Evolutionary conservation across 2,888 invertebrate species (phyloP).

Genomic region (Lasioglossum figueresi): DNA sequence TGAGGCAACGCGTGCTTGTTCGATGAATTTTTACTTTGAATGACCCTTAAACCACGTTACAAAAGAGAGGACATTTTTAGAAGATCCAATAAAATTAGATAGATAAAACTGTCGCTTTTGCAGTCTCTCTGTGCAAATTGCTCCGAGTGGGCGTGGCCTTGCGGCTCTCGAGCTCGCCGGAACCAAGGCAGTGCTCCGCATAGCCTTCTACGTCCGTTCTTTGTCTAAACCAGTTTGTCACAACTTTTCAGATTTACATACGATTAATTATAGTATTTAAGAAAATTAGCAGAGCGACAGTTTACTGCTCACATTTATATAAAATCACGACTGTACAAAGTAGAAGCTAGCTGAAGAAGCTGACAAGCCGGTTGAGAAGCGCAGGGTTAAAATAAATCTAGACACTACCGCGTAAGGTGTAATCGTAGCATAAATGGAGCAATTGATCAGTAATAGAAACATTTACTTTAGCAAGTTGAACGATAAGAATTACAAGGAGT

Average conservation of each 20-base stretch:
- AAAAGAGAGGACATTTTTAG: too few relatives aligned
- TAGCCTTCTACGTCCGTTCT: neutral
- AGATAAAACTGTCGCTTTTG: neutral
- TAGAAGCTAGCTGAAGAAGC: neutral
- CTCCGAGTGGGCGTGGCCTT: neutral
- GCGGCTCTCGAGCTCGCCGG: neutral
- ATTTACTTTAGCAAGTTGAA: neutral
- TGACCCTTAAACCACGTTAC: too few relatives aligned
- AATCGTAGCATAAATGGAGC: neutral
- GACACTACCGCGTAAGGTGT: neutral
- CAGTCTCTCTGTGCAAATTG: neutral
- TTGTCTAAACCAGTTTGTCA: neutral
- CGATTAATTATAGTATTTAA: neutral
- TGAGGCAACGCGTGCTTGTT: neutral
- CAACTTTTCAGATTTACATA: too few relatives aligned
- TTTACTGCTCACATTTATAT: neutral
- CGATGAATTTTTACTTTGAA: neutral
- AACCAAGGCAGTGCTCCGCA: too few relatives aligned
- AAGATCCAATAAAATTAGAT: neutral
- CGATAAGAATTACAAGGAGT: neutral
- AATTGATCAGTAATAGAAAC: neutral
- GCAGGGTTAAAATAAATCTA: neutral
- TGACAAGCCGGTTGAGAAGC: neutral
- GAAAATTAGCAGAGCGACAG: neutral
- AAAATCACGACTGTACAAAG: neutral